Conservation (phyloP, 2,888 invertebrate species). For the Eudasyphora cyanicolor region DNA sequence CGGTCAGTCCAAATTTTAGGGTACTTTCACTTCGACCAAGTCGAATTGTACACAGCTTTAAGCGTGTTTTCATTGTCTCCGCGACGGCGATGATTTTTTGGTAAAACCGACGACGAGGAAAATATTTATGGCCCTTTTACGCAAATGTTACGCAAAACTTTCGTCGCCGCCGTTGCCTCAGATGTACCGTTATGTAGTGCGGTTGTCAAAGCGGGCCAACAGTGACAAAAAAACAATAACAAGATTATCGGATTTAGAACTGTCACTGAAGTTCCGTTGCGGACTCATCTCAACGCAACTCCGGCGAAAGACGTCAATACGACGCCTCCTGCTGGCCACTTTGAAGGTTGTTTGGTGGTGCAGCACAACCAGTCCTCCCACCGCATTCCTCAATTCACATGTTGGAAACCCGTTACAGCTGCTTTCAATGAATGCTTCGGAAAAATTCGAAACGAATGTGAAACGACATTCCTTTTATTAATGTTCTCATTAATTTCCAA, state of each 20-base stretch:
- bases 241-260: not conserved
- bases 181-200: slow-evolving; percentile 14
- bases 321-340: not conserved
- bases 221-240: not conserved
- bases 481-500: slow-evolving; percentile 23
- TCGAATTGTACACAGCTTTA: no score
- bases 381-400: no score
- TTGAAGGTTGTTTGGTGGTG: not conserved
- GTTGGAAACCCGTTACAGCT: not conserved
- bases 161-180: not conserved
- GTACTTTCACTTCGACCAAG: no score
- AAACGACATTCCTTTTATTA: slow-evolving; percentile 9
- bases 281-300: slow-evolving; percentile 8
- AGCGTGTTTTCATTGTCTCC: not conserved
- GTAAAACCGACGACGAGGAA: not conserved
- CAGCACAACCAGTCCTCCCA: not conserved
- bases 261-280: not conserved
- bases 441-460: not conserved
- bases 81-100: not conserved
- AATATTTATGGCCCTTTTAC: slow-evolving; percentile 53
- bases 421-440: not conserved
- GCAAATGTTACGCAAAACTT: slow-evolving; percentile 23
- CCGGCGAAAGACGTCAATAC: slow-evolving; percentile 26
- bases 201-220: not conserved
- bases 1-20: no score